Percentiles rank a stretch among this genome's conserved stretches.
Evolutionary conservation across 92 coral and sea anemone species (phyloP).

Genomic region (Actinernus sp.): DNA sequence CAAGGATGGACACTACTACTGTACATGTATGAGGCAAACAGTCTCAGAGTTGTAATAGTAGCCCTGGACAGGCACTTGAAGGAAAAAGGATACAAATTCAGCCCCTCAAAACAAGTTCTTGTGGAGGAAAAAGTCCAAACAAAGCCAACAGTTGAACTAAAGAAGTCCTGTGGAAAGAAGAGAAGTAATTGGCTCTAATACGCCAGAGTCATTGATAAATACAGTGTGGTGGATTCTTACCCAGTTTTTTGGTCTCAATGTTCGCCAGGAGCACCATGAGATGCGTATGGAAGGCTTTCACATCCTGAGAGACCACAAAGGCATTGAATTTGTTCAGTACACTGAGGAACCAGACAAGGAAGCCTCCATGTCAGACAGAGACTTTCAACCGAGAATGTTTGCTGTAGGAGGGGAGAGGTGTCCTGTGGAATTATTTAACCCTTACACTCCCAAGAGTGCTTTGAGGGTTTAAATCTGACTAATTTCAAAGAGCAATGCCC

Average conservation of each 20-base stretch:
- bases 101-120: slow-evolving; percentile 53
- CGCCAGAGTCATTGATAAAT: slow-evolving; percentile 33
- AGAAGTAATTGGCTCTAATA: slow-evolving; percentile 27
- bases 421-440: slow-evolving; percentile 34
- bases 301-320: slow-evolving; percentile 36
- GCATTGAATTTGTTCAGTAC: slow-evolving; percentile 48
- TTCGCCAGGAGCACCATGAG: slow-evolving; percentile 56
- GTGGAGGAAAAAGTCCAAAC: slow-evolving; percentile 49
- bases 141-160: slow-evolving; percentile 24
- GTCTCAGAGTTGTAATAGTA: slow-evolving; percentile 1
- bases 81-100: slow-evolving; percentile 16
- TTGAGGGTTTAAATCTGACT: too few species aligned
- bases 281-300: slow-evolving; percentile 40
- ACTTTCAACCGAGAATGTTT: slow-evolving; percentile 57
- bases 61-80: slow-evolving; percentile 16
- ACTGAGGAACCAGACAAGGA: slow-evolving; percentile 49
- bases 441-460: too few species aligned
- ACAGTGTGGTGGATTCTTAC: slow-evolving; percentile 54
- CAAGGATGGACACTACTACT: slow-evolving; percentile 7
- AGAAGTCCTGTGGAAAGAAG: slow-evolving; percentile 41
- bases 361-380: slow-evolving; percentile 8
- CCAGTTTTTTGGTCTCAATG: slow-evolving; percentile 53
- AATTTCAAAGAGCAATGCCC: too few species aligned
- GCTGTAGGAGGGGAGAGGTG: slow-evolving; percentile 43
- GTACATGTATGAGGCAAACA: slow-evolving; percentile 7